Conservation (phyloP, 1,140 invertebrate species). For the Tetramorium alpestre region DNA sequence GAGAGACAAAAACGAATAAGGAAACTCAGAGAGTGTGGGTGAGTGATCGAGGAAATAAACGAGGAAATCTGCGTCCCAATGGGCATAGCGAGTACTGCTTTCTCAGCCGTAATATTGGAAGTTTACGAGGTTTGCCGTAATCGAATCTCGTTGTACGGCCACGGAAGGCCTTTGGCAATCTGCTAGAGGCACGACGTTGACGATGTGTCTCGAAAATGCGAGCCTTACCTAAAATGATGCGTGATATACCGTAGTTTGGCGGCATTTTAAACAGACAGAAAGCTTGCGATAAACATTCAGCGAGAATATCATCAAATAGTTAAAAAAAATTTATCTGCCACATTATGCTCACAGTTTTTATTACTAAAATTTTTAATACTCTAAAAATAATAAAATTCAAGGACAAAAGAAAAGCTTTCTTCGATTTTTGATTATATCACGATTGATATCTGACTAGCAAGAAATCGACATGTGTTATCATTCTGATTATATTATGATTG, state of each 20-base stretch:
- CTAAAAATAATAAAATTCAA: too few relatives aligned
- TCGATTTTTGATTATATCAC: neutral
- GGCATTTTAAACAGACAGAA: neutral
- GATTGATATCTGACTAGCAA: neutral
- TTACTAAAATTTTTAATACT: neutral
- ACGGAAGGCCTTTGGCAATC: slow-evolving; percentile 38
- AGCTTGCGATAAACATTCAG: neutral
- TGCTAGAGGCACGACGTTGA: slow-evolving; percentile 18
- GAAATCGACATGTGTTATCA: neutral
- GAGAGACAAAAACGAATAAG: neutral
- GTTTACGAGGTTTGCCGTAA: slow-evolving; percentile 67
- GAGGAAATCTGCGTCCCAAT: slow-evolving; percentile 9
- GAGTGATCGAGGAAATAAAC: slow-evolving; percentile 9
- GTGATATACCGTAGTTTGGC: neutral
- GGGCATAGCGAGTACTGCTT: slow-evolving; percentile 39
- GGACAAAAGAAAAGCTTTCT: neutral
- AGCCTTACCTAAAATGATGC: neutral
- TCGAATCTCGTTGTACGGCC: slow-evolving; percentile 61
- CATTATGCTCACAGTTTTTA: neutral
- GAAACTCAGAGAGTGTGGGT: neutral
- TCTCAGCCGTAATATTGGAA: slow-evolving; percentile 67
- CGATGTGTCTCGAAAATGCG: slow-evolving; percentile 21
- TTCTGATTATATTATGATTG: neutral
- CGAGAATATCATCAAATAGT: neutral
- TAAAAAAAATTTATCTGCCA: neutral